A percentile compares a stretch with the other conserved stretches of the same genome.
These are phyloP conservation scores for Timandra comae DNA, from an alignment of 2,888 invertebrate genomes.

Conservation along the genomic window DNA sequence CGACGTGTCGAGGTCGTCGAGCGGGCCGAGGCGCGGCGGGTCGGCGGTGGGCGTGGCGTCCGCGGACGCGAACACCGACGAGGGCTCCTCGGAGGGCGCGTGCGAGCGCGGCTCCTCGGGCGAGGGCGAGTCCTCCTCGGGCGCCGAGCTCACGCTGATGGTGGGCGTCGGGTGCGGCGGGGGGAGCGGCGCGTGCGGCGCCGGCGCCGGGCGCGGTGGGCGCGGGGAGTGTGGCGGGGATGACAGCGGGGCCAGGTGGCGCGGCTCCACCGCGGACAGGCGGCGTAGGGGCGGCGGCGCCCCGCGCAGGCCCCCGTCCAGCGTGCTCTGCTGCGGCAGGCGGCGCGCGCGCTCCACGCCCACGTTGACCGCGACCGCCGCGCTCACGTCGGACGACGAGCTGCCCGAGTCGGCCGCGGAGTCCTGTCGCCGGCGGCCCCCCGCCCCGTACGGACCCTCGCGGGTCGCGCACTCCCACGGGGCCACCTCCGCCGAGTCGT, in stretches of 20 bases:
- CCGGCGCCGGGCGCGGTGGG: slow-evolving; percentile 47
- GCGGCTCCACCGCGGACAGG: slow-evolving; percentile 74
- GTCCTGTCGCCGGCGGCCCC: slow-evolving; percentile 77
- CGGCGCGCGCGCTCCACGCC: slow-evolving; percentile 80
- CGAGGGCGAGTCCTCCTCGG: slow-evolving; percentile 70
- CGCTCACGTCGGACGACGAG: slow-evolving; percentile 85
- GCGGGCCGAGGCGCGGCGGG: slow-evolving; percentile 15
- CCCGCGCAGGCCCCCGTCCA: slow-evolving; percentile 78
- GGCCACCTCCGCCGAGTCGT: slow-evolving; percentile 53
- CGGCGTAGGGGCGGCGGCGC: slow-evolving; percentile 63
- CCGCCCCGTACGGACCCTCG: slow-evolving; percentile 52
- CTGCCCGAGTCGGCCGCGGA: slow-evolving; percentile 83
- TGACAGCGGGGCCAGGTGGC: slow-evolving; percentile 73
- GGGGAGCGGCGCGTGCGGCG: slow-evolving; percentile 42
- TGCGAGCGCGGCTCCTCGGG: slow-evolving; percentile 27
- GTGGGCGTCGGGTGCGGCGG: slow-evolving; percentile 51
- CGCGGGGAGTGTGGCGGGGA: slow-evolving; percentile 64
- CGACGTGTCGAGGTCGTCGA: background rate
- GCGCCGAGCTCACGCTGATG: slow-evolving; percentile 85
- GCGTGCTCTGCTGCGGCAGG: slow-evolving; percentile 81
- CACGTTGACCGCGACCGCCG: slow-evolving; percentile 77
- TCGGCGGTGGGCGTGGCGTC: slow-evolving; percentile 56
- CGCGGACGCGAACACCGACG: slow-evolving; percentile 65
- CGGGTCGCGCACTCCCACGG: slow-evolving; percentile 57
- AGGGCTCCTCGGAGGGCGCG: slow-evolving; percentile 61